Percentiles rank a stretch among this genome's conserved stretches.
Evolutionary conservation across 2,113 vertebrate genomes (phyloP).

Genomic region (Abramis brama): DNA sequence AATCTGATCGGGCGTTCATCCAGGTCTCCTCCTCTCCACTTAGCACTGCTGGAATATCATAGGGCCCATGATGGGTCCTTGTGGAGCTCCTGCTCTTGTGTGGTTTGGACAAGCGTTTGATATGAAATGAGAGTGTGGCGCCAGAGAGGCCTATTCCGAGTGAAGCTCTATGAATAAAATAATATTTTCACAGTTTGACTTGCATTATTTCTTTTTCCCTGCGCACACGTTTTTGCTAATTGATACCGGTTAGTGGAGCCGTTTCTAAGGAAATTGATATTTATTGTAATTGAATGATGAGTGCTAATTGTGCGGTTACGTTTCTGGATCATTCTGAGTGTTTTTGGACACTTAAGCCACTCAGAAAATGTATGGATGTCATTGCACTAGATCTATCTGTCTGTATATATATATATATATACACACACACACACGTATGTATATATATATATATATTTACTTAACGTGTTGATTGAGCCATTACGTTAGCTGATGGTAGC

Average conservation of each 20-base stretch:
- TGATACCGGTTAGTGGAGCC: conserved; percentile 63
- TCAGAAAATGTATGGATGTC: neutral
- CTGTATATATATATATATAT: neutral
- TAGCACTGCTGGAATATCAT: conserved; percentile 51
- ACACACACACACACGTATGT: neutral
- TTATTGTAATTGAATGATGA: conserved; percentile 49
- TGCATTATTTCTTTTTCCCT: conserved; percentile 69
- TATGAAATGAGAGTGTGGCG: conserved; percentile 77
- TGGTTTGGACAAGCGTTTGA: conserved; percentile 76
- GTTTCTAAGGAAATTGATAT: conserved; percentile 57
- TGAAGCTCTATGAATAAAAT: conserved; percentile 78
- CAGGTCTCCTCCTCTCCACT: conserved; percentile 45
- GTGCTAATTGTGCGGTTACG: conserved; percentile 28
- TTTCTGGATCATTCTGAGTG: conserved; percentile 24
- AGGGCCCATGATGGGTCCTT: conserved; percentile 67
- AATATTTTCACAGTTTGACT: conserved; percentile 80
- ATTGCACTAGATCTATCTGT: neutral
- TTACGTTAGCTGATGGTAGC: neutral
- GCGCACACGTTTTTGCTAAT: conserved; percentile 56
- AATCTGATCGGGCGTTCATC: conserved; percentile 36
- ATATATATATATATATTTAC: neutral
- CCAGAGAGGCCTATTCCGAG: conserved; percentile 71
- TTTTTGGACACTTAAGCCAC: neutral
- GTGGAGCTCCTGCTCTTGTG: conserved; percentile 71
- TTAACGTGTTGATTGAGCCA: neutral